These are phyloP conservation scores for Spermophilus dauricus DNA, from an alignment of 2,113 vertebrate genomes.

Conservation along the genomic window DNA sequence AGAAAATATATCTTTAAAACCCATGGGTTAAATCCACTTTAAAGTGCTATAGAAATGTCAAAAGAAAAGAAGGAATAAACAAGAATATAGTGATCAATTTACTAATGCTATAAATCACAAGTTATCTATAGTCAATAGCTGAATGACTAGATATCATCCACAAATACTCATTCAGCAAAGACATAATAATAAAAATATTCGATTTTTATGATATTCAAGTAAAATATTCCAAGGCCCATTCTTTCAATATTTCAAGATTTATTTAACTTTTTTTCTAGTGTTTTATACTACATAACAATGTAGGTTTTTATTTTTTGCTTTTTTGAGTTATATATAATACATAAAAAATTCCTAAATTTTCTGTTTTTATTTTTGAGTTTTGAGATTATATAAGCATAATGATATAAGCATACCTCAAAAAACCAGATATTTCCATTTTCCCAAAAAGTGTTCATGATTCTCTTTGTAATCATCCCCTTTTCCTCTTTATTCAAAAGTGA, in stretches of 20 bases:
- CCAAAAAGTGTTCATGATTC: neutral
- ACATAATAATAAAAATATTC: neutral
- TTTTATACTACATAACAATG: neutral
- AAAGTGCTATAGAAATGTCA: conserved; percentile 44
- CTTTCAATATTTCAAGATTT: neutral
- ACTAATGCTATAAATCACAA: neutral
- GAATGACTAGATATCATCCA: neutral
- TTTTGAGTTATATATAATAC: neutral
- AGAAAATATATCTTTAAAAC: neutral
- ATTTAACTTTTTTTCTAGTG: neutral
- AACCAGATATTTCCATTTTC: neutral
- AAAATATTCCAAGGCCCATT: neutral
- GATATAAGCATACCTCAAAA: neutral
- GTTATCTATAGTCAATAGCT: neutral
- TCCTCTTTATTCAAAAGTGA: neutral
- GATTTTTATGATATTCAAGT: neutral
- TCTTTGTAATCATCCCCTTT: neutral
- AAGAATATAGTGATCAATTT: neutral
- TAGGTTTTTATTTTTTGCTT: neutral
- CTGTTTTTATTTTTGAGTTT: neutral
- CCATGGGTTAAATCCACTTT: conserved; percentile 27
- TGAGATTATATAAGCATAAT: neutral
- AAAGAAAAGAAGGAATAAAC: neutral
- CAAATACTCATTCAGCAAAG: neutral
- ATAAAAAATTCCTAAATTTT: neutral